Base-by-base conservation (phyloP, 2,888 invertebrate genomes). In the Tipula confusa region DNA sequence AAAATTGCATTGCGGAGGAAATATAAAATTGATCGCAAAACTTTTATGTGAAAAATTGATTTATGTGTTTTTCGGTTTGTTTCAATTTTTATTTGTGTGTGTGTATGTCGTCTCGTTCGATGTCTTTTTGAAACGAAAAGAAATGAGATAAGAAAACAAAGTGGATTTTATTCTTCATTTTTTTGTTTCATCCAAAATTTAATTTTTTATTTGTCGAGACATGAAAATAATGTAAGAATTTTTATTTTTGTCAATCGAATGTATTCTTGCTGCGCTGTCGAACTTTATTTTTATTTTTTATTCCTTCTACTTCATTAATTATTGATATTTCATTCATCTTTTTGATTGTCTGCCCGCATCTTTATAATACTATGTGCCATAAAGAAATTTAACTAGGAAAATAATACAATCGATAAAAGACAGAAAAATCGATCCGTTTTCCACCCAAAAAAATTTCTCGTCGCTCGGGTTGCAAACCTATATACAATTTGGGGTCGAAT, bases 11-110 rank as follows among this genome's bases (percentile, higher is more conserved):
- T 64, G 24, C 9, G 24, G 64, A 38, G 64, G 4, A 64, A 43
- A 64, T 24, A 64, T 18, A 64, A 64, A 64, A 64, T 64, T 64
- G 64, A 64, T 64, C 64, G 64, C 64, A 18, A 64, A 64, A 64
- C 24, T 64, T 64, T 64, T 64, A 64, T 64, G 64, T 64, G 64
- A 64, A 64, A 64, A 64, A 64, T 64, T 64, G 64, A 64, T 64
- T 64, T 64, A 64, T 64, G 64, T 64, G 24, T 64, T 64, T 33
- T 64, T 64, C 24, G 64, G 64, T 18, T 24, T 64, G 64, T 64
- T n/a, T 64, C 18, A 48, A 13, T 48, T 18, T 48, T 48, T 48
- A 18, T 48, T n/a, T n/a, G n/a, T n/a, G 5, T 48, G 48, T 38
- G 6, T 48, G 64, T 24, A 24, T 64, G 64, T 64, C 64, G 64